Percentiles rank a stretch among this genome's conserved stretches.
These are phyloP conservation scores for Oophaga pumilio DNA, from an alignment of 2,113 vertebrate species.

Conservation along the genomic window DNA sequence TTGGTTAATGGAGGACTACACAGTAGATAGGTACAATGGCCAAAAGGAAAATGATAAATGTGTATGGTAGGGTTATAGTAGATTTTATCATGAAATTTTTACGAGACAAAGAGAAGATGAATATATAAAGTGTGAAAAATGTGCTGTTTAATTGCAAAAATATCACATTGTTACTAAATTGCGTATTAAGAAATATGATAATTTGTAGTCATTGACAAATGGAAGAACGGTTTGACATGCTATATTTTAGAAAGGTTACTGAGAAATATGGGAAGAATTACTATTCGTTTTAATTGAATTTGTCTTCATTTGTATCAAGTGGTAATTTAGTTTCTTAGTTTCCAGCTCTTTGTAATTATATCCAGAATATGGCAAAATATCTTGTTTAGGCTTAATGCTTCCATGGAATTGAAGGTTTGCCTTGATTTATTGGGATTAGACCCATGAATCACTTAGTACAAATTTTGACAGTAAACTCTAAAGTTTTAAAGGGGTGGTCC, in stretches of 20 bases:
- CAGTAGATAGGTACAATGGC: slow-evolving; percentile 18
- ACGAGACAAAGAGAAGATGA: neutral
- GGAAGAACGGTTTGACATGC: neutral
- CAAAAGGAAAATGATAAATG: slow-evolving; percentile 24
- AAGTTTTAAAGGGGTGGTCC: too few relatives aligned
- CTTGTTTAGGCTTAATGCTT: neutral
- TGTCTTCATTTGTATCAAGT: slow-evolving; percentile 1
- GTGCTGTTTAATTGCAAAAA: slow-evolving; percentile 2
- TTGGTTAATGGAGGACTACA: slow-evolving; percentile 21
- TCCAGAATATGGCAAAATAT: neutral
- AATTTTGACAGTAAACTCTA: too few relatives aligned
- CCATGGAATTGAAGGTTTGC: neutral
- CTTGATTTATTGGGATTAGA: neutral
- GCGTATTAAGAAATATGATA: slow-evolving; percentile 26
- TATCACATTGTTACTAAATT: slow-evolving; percentile 6
- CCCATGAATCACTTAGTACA: neutral
- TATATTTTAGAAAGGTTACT: slow-evolving; percentile 7
- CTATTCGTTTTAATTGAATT: slow-evolving; percentile 3
- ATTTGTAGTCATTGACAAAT: slow-evolving; percentile 24
- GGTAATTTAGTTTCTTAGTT: slow-evolving; percentile 10
- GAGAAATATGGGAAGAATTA: neutral
- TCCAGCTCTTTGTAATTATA: neutral
- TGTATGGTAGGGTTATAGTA: slow-evolving; percentile 8
- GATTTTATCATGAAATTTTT: slow-evolving; percentile 1
- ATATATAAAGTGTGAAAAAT: slow-evolving; percentile 25